Evolutionary conservation across 2,797 vertebrate genomes (phyloP).

Genomic region (Scyliorhinus canicula): DNA sequence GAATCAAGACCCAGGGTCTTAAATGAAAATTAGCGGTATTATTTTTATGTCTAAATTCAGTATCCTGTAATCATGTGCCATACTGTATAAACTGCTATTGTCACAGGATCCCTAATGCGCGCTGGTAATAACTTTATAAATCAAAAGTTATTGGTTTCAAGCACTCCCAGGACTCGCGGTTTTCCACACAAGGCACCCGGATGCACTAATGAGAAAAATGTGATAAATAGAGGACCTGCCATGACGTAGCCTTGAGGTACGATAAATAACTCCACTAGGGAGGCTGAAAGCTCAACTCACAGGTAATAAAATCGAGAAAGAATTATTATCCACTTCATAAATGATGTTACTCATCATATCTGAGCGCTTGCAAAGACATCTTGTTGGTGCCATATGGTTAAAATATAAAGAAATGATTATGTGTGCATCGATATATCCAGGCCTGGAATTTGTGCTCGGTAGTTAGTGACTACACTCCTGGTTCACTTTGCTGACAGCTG

Average conservation of each 20-base stretch:
- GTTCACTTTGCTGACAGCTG: neutral
- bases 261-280: slow-evolving; percentile 11
- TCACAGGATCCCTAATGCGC: neutral
- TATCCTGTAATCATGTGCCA: neutral
- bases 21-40: neutral
- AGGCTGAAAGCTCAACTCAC: neutral
- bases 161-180: neutral
- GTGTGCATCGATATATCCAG: too few species aligned
- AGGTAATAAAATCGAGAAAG: neutral
- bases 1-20: neutral
- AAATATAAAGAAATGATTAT: neutral
- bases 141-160: neutral
- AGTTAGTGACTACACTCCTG: too few species aligned
- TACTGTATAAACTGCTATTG: neutral
- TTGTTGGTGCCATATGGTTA: neutral
- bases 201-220: slow-evolving; percentile 22
- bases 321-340: neutral
- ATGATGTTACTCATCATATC: neutral
- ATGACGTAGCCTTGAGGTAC: neutral
- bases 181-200: neutral
- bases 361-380: neutral
- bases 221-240: neutral
- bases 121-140: slow-evolving; percentile 27
- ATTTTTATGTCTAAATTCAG: neutral
- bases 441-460: neutral